phyloP scores from a whole-genome alignment of 1,140 invertebrate genomes.

The Bombus terrestris region DNA sequence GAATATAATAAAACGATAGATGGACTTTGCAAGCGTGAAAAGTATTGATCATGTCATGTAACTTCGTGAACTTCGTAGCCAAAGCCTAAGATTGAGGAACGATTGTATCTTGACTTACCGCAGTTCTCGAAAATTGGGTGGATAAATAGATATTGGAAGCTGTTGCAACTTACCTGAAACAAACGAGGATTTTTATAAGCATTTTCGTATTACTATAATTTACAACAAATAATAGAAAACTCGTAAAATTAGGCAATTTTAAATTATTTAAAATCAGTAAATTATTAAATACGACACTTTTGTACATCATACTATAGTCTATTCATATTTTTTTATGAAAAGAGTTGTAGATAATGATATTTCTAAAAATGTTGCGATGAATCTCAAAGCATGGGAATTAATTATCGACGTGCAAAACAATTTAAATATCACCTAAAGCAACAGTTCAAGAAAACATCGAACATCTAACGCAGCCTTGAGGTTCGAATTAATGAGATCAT shows the following conservation, averaged over 20 bases:
- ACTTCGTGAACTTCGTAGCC: conserved; percentile 31
- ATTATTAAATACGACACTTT: no score
- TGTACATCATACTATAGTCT: no score
- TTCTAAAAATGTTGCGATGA: no score
- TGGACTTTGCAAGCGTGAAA: conserved; percentile 5
- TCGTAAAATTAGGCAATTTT: no score
- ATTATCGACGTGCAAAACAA: background rate
- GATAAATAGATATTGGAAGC: background rate
- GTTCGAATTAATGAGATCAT: background rate
- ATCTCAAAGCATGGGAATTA: no score
- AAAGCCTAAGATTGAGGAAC: conserved; percentile 4
- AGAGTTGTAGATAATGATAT: no score
- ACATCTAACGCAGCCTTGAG: background rate
- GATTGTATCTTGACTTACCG: conserved; percentile 42
- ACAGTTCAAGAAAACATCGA: background rate
- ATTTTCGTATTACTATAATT: background rate
- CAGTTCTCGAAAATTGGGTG: background rate
- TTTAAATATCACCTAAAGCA: background rate
- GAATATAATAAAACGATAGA: no score
- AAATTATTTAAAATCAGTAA: no score
- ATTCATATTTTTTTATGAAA: no score
- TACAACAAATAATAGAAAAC: background rate
- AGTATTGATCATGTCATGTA: conserved; percentile 27
- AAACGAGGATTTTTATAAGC: conserved; percentile 46
- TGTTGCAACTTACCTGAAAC: conserved; percentile 58